Evolutionary conservation across 1,140 invertebrate species (phyloP), one percentile per base, ranked within the genome.

Genomic region (Episyrphus balteatus): DNA sequence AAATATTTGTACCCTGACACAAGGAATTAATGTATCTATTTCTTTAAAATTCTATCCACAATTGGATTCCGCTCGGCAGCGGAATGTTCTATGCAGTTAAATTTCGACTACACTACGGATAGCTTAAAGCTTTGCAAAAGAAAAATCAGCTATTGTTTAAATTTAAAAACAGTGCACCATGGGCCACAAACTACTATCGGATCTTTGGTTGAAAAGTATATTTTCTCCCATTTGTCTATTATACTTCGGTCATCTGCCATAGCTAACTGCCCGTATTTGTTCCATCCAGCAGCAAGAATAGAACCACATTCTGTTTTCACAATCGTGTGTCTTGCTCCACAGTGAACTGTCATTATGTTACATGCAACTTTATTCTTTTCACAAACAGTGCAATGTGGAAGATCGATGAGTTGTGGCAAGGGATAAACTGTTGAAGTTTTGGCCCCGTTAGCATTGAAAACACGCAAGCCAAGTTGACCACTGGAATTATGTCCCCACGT

Each of bases 401-500:
- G 47, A 43, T 68, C 58, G 10, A 57, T 47, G 15, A 66, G 13
- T 45, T 65, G 58, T 1, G 62, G 62, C 46, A 66, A 18, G 3
- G 60, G 55, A 49, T 62, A 68, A 13, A 68, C 61, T 12, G 56
- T 58, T 8, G 61, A 59, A 34, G 57, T 55, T 46, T 62, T n/a
- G 6, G 19, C 18, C 1, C 47, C 50, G n/a, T 51, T 45, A 15
- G 53, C 26, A 53, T 67, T 51, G 65, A 64, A 54, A 11, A 61
- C 58, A 32, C 75, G 71, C 21, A 82, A 62, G 12, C 90, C 91
- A 26, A 94, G 66, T 62, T 95, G 88, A 0, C 88, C 88, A 64
- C 76, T 79, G 52, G 84, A 80, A 70, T 94, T 94, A 80, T 86
- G 90, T n/a, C 92, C 92, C 89, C 90, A 95, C 1, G 78, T 76